Base-by-base conservation (phyloP, 2,113 vertebrate genomes). In the Muntiacus muntjak region DNA sequence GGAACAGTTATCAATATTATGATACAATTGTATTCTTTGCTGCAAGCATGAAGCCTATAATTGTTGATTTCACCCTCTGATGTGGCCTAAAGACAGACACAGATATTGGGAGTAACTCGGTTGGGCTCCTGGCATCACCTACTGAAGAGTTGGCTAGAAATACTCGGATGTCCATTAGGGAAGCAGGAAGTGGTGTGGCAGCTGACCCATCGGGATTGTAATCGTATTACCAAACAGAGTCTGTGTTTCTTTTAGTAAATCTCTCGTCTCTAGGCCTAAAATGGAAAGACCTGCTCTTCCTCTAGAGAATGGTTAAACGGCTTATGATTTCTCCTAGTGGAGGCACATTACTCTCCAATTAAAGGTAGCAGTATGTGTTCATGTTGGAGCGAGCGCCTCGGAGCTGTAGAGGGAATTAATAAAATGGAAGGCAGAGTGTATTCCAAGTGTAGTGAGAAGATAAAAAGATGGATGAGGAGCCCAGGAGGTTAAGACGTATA, bases 21-120 rank as follows among this genome's bases (percentile, higher is more conserved):
- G 81, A 97, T 79, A 95, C 97, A 97, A 96, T 87, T 91, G 95
- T 64, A 91, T 93, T 93, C 76, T 93, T 92, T 81, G 55, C 47
- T 94, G 9, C 76, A 96, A 95, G 86, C 78, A 79, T 91, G 78
- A 96, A 96, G 88, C 50, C 91, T 93, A 43, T 93, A 93, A 94
- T 93, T 91, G 45, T 55, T 95, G 94, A 97, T 96, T 97, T 97
- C 71, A 97, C 89, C 93, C 85, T 91, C 86, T 89, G 89, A 91
- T 94, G 62, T 93, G 62, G 57, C 54, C 82, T 40, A 93, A 50
- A 87, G 89, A 93, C 2, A 11, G 58, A 64, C 36, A 87, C 10
- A 79, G 76, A 91, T 33, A 26, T 45, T 91, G 83, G 71, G 45
- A 94, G 55, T 54, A 60, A 71, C 62, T 90, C 43, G 43, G 26